Percentiles rank a stretch among this genome's conserved stretches.
Conservation (phyloP, 2,113 vertebrate genomes). For the Polypterus senegalus region DNA sequence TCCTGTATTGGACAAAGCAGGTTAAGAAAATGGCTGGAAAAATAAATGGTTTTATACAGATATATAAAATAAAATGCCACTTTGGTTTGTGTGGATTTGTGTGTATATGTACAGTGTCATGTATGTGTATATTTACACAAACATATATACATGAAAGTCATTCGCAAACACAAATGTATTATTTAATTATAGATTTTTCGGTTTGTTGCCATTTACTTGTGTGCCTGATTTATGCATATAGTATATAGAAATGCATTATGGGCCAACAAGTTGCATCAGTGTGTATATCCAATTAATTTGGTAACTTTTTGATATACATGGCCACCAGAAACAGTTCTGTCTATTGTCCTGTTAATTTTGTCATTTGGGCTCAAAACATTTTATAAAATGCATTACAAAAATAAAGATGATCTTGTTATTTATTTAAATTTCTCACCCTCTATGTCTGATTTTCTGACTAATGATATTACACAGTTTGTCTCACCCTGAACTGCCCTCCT, state of each 20-base stretch:
- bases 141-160: too few species aligned
- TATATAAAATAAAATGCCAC: conserved; percentile 17
- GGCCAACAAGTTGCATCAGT: conserved; percentile 37
- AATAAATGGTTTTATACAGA: conserved; percentile 25
- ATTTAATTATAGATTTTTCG: too few species aligned
- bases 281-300: conserved; percentile 40
- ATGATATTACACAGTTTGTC: too few species aligned
- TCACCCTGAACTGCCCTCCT: too few species aligned
- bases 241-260: conserved; percentile 36
- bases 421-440: too few species aligned
- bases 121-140: too few species aligned
- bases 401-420: conserved; percentile 60
- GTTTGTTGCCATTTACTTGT: conserved; percentile 19
- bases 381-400: conserved; percentile 48
- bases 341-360: conserved; percentile 63
- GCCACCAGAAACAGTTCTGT: conserved; percentile 44
- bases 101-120: too few species aligned
- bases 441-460: too few species aligned
- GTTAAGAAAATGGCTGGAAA: too few species aligned
- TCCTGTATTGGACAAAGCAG: neutral
- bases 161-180: too few species aligned
- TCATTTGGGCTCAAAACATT: conserved; percentile 59
- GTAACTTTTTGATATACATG: conserved; percentile 39
- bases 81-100: conserved; percentile 30
- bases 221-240: conserved; percentile 44